phyloP scores from a whole-genome alignment of 2,888 invertebrate species.

The Cephus pulcher region DNA sequence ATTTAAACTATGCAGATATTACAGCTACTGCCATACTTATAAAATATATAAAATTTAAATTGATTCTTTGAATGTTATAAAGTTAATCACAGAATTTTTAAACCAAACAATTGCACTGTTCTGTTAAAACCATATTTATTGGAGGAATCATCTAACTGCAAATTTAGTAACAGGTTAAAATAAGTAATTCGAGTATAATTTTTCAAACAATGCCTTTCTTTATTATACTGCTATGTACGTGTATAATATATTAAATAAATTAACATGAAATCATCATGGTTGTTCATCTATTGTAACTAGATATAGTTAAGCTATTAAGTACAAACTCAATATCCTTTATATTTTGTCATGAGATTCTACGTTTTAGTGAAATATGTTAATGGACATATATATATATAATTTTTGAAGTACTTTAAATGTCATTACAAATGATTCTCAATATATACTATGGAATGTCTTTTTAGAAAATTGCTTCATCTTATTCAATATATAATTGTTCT shows the following conservation, averaged over 20 bases:
- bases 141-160: neutral
- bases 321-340: neutral
- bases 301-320: neutral
- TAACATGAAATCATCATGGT: neutral
- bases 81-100: neutral
- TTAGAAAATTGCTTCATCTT: neutral
- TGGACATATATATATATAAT: neutral
- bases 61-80: neutral
- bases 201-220: neutral
- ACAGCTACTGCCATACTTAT: neutral
- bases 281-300: neutral
- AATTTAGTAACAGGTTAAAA: neutral
- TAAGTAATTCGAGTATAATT: neutral
- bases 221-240: neutral
- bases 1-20: neutral
- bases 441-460: neutral
- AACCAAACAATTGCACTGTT: neutral
- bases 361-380: neutral
- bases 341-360: neutral
- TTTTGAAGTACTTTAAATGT: neutral
- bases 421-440: neutral
- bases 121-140: neutral
- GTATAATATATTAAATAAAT: neutral
- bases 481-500: neutral
- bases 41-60: neutral